Evolutionary conservation across 92 coral and sea anemone genomes (phyloP), one percentile per base, ranked within the genome.

Genomic region (Zoanthus gigantus): DNA sequence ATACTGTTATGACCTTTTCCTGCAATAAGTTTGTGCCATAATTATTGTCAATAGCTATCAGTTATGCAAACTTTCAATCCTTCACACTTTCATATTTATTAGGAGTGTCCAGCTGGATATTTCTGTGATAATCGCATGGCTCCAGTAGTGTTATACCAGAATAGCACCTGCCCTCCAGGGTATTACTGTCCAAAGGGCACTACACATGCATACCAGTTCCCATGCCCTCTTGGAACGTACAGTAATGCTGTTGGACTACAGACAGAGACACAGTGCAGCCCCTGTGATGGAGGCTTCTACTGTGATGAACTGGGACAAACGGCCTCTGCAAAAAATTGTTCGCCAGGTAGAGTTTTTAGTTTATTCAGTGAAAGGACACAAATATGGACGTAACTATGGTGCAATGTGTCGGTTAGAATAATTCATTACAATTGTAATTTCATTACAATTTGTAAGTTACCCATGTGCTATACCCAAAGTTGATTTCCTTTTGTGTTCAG

Each of bases 111-210:
- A 12, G 93, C 95, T 44, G 97, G 95, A 28, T 97, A 90, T 78
- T 95, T 78, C 89, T 97, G 99, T 83, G 99, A 97, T 86, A 97
- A 97, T 77, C 94, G 97, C 28, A 71, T 63, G 75, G 94, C 93
- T 15, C 98, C 99, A 37, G 98, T 94, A 12, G 95, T 97, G 50
- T 83, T 97, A 45, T 97, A 93, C 89, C 88, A 90, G 52, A 96
- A 96, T 94, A 96, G 99, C 76, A 92, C 99, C 16, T 97, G 99
- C 53, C 99, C 99, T 74, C 89, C 95, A 34, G 99, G 99, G 15
- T 78, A 92, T 82, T 97, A 92, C 82, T 97, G 99, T 45, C 99
- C 96, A 13, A 78, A 91, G 68, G 93, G 95, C 11, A 97, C 99
- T 7, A 88, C 72, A 9, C 86, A 75, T n/a, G 96, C 95, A 9